A percentile compares a stretch with the other conserved stretches of the same genome.
Conservation (phyloP, 2,113 vertebrate genomes). For the Callipepla californica region DNA sequence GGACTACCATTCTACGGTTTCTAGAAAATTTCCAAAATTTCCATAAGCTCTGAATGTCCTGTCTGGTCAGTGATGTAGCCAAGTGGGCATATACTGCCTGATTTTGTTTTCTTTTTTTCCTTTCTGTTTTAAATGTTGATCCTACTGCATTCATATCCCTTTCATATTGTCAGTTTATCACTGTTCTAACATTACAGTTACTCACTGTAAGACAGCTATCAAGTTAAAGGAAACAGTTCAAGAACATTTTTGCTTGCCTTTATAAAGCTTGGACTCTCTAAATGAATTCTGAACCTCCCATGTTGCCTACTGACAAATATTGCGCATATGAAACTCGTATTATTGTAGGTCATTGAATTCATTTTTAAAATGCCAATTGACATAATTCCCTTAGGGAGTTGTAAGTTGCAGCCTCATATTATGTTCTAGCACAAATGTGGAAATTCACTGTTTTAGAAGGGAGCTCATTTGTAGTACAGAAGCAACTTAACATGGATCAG, state of each 20-base stretch:
- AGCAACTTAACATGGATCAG: constrained; percentile 26
- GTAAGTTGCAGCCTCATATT: constrained; percentile 81
- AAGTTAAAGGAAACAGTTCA: constrained; percentile 43
- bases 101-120: not conserved
- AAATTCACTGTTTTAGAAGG: constrained; percentile 74
- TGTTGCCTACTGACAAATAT: constrained; percentile 75
- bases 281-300: constrained; percentile 69
- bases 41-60: not conserved
- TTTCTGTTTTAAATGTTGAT: constrained; percentile 21
- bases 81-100: not conserved
- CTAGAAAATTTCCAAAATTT: constrained; percentile 1
- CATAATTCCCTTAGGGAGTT: constrained; percentile 84
- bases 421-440: constrained; percentile 79
- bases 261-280: constrained; percentile 47
- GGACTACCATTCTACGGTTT: not conserved
- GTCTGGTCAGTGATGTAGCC: not conserved
- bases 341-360: constrained; percentile 96
- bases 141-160: not conserved
- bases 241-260: constrained; percentile 59
- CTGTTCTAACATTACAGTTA: constrained; percentile 1
- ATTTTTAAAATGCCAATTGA: constrained; percentile 91
- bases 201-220: not conserved
- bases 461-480: constrained; percentile 52
- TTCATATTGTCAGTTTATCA: not conserved
- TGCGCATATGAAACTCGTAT: constrained; percentile 87